Base-by-base conservation (phyloP, 2,797 vertebrate species). In the Poeciliopsis infans region DNA sequence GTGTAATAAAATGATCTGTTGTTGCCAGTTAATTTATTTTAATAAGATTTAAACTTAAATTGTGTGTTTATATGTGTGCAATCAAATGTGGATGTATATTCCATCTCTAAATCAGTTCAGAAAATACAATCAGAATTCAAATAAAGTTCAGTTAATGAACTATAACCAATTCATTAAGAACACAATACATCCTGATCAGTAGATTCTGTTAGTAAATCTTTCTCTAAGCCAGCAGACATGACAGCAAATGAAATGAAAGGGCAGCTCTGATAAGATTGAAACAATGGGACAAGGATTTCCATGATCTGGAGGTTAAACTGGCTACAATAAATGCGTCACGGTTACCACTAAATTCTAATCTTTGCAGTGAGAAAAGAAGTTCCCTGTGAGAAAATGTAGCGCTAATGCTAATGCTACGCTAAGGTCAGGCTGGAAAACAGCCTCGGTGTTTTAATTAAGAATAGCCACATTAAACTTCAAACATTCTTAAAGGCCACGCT, bases 341-440 rank as follows among this genome's bases (percentile, higher is more conserved):
- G 6, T 18, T 13, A 61, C 28, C 59, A 61, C 28, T 33, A 33
- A 61, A 18, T 12, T 16, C 13, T 33, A 15, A 61, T 61, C 28
- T 61, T 61, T 28, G 28, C 57, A 33, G 28, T 61, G 57, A 5
- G 28, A 59, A 59, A 28, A 57, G 55, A 59, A 57, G 25, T 57
- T n/a, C 4, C 13, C 5, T 13, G 5, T 33, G 4, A 61, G 57
- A 33, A 15, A 61, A 7, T 1, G 59, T 33, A 2, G 59, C 31
- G 11, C 55, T 59, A 59, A 59, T 55, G 11, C 55, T 59, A 59
- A 59, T 55, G 28, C 57, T 79, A 86, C 90, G 94, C 85, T 87
- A 95, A 95, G 95, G 95, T 95, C 95, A 95, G 85, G 7, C 61
- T 47, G 51, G 33, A 80, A 51, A 80, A 77, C 55, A 83, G 84